Evolutionary conservation across 2,888 invertebrate genomes (phyloP).

Genomic region (Zelleria hepariella): DNA sequence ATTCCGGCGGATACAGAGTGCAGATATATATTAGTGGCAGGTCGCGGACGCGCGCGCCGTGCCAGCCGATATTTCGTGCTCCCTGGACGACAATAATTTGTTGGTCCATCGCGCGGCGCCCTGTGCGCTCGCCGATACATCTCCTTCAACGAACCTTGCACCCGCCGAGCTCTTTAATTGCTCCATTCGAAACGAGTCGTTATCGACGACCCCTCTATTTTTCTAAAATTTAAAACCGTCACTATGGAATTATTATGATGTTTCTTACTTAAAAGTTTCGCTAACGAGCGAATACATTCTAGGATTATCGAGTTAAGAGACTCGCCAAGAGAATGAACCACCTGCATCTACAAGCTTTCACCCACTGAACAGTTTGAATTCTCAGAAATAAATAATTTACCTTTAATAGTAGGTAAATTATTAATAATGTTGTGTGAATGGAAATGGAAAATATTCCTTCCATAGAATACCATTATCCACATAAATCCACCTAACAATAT

Average conservation of each 20-base stretch:
- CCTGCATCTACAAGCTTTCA: too few species aligned
- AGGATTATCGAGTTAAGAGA: too few species aligned
- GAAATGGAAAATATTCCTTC: too few species aligned
- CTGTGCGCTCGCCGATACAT: slow-evolving; percentile 51
- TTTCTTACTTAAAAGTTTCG: too few species aligned
- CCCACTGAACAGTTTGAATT: too few species aligned
- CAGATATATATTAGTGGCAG: slow-evolving; percentile 45
- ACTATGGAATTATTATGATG: too few species aligned
- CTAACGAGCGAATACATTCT: too few species aligned
- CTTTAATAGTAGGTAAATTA: too few species aligned
- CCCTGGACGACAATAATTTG: slow-evolving; percentile 65
- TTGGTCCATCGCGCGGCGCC: slow-evolving; percentile 52
- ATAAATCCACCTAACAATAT: not conserved
- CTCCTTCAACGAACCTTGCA: slow-evolving; percentile 40
- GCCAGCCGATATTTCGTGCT: slow-evolving; percentile 50
- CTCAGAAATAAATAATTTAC: too few species aligned
- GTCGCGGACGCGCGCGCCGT: slow-evolving; percentile 34
- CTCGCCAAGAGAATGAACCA: too few species aligned
- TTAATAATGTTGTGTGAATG: too few species aligned
- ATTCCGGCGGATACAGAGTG: slow-evolving; percentile 23
- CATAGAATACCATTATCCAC: too few species aligned
- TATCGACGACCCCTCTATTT: not conserved
- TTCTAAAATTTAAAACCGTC: not conserved
- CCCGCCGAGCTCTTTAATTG: slow-evolving; percentile 34
- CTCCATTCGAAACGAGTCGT: slow-evolving; percentile 1